Evolutionary conservation across 2,888 invertebrate species (phyloP).

Genomic region (Byasa hedistus): DNA sequence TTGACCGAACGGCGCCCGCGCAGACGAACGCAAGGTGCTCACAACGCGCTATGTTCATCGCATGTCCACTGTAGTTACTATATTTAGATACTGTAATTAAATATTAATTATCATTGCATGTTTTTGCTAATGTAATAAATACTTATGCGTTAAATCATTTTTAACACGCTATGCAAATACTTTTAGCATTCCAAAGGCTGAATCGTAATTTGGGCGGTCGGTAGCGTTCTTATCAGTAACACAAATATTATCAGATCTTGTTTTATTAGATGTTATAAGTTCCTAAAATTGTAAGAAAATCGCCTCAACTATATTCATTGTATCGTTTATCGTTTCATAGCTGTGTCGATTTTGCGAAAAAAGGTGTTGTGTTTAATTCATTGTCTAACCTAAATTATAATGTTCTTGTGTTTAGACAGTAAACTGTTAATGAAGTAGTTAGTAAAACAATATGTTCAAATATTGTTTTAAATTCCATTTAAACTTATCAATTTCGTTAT

Average conservation of each 20-base stretch:
- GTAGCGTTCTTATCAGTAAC: too few relatives aligned
- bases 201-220: too few relatives aligned
- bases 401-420: too few relatives aligned
- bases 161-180: not conserved
- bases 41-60: slow-evolving; percentile 28
- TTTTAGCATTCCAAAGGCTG: too few relatives aligned
- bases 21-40: slow-evolving; percentile 26
- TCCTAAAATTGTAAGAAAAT: too few relatives aligned
- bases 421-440: not conserved
- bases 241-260: too few relatives aligned
- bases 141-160: not conserved
- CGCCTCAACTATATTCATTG: too few relatives aligned
- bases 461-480: not conserved
- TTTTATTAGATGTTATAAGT: too few relatives aligned
- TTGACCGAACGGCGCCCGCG: slow-evolving; percentile 43
- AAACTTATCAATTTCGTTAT: slow-evolving; percentile 3
- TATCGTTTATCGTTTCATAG: too few relatives aligned
- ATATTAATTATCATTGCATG: slow-evolving; percentile 4
- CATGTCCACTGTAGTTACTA: slow-evolving; percentile 37
- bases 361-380: too few relatives aligned
- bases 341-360: too few relatives aligned
- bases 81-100: not conserved
- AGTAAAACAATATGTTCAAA: not conserved
- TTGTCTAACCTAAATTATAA: too few relatives aligned
- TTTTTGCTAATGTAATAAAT: not conserved